Conservation (phyloP, 2,888 invertebrate species). For the Lordiphosa andalusiaca region DNA sequence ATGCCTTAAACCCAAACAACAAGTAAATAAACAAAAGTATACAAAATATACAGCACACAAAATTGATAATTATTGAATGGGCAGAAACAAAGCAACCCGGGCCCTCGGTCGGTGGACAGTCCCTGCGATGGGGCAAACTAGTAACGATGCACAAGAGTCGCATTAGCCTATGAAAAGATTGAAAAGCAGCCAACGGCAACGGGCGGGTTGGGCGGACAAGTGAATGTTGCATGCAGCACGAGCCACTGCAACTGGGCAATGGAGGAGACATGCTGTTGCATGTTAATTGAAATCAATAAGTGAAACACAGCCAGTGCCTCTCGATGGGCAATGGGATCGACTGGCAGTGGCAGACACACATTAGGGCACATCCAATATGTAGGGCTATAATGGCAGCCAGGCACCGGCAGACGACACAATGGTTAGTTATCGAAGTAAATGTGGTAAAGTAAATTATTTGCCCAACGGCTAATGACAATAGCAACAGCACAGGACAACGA, state of each 20-base stretch:
- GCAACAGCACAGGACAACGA: constrained; percentile 37
- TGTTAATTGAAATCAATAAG: constrained; percentile 76
- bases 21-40: constrained; percentile 69
- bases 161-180: constrained; percentile 73
- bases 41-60: constrained; percentile 38
- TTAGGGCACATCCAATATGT: constrained; percentile 10
- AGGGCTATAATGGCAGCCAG: constrained; percentile 55
- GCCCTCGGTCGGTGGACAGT: background rate
- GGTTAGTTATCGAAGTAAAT: constrained; percentile 74
- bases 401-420: constrained; percentile 51
- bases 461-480: constrained; percentile 74
- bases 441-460: constrained; percentile 75
- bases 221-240: constrained; percentile 55
- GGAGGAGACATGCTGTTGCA: constrained; percentile 74
- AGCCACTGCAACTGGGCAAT: constrained; percentile 5
- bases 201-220: constrained; percentile 32
- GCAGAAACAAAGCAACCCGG: constrained; percentile 7
- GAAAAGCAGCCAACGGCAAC: constrained; percentile 48
- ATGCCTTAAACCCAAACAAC: constrained; percentile 62
- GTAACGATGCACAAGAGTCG: constrained; percentile 74
- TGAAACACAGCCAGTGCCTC: constrained; percentile 47
- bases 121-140: constrained; percentile 25
- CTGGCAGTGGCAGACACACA: constrained; percentile 9
- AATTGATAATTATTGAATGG: constrained; percentile 46
- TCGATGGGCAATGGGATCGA: constrained; percentile 1